Base-by-base conservation (phyloP, 2,888 invertebrate species). In the Lapara coniferarum region DNA sequence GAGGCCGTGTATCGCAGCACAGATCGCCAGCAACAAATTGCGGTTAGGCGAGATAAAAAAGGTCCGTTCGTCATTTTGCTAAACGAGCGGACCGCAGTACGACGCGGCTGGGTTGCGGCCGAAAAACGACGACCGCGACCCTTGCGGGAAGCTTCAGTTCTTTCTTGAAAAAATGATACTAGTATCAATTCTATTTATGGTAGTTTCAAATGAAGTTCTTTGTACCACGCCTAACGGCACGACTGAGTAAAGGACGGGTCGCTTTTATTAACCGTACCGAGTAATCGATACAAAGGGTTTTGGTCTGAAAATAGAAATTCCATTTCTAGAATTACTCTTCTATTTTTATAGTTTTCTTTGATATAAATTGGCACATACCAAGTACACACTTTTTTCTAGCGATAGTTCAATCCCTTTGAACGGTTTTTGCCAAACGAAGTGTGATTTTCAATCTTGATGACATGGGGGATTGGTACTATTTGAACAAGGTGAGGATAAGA, bases 41-140 rank as follows among this genome's bases (percentile, higher is more conserved):
- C 91, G 91, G 93, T 90, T 87, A 87, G 86, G 78, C 83, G 83
- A 92, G 91, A 92, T 92, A 92, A 92, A 93, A 93, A 93, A 91
- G 93, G 93, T 90, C 87, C 88, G 91, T 91, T 87, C 90, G 90
- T 91, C 91, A 91, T 92, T 93, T 90, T 88, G 89, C 85, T 88
- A 90, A 91, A 91, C 90, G 92, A 91, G 86, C 89, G 83, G 63
- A 82, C 80, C 81, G 78, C 82, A 86, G 85, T 81, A 79, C 80
- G 81, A 74, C 78, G 79, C 80, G 82, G 85, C 80, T 78, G 83
- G 83, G 81, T 81, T 85, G 85, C 82, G 83, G 83, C 73, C 75
- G 79, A 85, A 87, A 87, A 89, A 86, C 84, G 81, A 82, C 80
- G 76, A 77, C 75, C 72, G 73, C 82, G 79, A 85, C 84, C 87